These are phyloP conservation scores for Propithecus perrieri DNA, from an alignment of 2,797 vertebrate species.

Conservation along the genomic window DNA sequence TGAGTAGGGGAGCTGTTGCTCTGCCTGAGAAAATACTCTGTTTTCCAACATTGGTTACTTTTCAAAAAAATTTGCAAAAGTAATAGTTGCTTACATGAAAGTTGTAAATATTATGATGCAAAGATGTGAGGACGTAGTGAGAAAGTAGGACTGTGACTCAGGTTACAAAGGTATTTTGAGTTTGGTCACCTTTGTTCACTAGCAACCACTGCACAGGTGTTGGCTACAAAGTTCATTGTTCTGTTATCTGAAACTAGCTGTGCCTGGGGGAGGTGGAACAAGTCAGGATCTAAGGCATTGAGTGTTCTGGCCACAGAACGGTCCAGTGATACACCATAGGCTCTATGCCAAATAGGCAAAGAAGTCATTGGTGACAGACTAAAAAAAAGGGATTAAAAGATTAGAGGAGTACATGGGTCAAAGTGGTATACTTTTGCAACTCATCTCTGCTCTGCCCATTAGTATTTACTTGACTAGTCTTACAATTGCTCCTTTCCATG, in stretches of 20 bases:
- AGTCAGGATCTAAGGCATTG: neutral
- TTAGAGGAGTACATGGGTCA: neutral
- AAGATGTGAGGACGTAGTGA: neutral
- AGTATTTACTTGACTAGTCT: neutral
- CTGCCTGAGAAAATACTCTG: neutral
- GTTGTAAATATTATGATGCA: neutral
- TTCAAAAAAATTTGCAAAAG: neutral
- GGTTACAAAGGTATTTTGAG: neutral
- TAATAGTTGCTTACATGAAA: neutral
- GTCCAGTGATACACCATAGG: neutral
- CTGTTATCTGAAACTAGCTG: neutral
- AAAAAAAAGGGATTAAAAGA: neutral
- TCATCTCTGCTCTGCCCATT: neutral
- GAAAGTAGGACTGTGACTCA: neutral
- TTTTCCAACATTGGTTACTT: neutral
- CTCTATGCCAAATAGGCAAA: neutral
- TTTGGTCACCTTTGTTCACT: neutral
- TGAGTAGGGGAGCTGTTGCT: neutral
- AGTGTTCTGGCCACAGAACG: neutral
- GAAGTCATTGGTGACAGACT: neutral
- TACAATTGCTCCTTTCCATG: neutral
- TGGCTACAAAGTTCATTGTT: neutral
- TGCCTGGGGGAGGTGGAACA: neutral
- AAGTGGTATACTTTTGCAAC: neutral
- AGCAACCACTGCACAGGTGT: neutral